Base-by-base conservation (phyloP, 2,113 vertebrate genomes). In the Rafetus swinhoei region DNA sequence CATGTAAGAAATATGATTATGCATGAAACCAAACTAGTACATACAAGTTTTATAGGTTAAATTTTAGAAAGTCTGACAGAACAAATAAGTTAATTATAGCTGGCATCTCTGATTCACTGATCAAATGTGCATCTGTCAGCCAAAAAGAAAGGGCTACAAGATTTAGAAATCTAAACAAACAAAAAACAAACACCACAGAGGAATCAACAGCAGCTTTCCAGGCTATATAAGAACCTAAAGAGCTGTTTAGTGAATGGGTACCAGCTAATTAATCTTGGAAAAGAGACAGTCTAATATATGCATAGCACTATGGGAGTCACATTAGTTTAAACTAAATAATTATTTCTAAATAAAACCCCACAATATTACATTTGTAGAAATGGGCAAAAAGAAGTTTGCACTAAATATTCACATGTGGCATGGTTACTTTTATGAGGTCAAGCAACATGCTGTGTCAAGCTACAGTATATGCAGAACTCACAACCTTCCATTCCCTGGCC, bases 251-350 rank as follows among this genome's bases (percentile, higher is more conserved):
- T 84, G 91, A 45, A 45, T 45, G 45, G 45, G 45, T 45, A 45
- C 45, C 45, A 45, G 45, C 39, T 59, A 82, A 90, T 90, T 95
- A 84, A 97, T 90, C 81, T 81, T 53, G 84, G 53, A 2, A 35
- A 65, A 86, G 87, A 93, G 80, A 56, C 84, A 94, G 93, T 50
- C 53, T 89, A 84, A 95, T 92, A 93, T 90, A 95, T 79, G 77
- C 93, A 74, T 90, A 95, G 92, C 85, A 87, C 93, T 86, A 87
- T n/a, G 8, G 81, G 62, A 82, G 74, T 89, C 94, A 94, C 86
- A 93, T 95, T 95, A 93, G 84, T 93, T 94, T 84, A 90, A 96
- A 81, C n/a, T 54, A 80, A 94, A 65, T 81, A 94, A 91, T 94
- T 90, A 84, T 65, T 92, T 94, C 82, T 77, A 92, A 85, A 35